These are phyloP conservation scores for Siniperca undulata DNA, from an alignment of 2,797 vertebrate genomes.

Conservation along the genomic window DNA sequence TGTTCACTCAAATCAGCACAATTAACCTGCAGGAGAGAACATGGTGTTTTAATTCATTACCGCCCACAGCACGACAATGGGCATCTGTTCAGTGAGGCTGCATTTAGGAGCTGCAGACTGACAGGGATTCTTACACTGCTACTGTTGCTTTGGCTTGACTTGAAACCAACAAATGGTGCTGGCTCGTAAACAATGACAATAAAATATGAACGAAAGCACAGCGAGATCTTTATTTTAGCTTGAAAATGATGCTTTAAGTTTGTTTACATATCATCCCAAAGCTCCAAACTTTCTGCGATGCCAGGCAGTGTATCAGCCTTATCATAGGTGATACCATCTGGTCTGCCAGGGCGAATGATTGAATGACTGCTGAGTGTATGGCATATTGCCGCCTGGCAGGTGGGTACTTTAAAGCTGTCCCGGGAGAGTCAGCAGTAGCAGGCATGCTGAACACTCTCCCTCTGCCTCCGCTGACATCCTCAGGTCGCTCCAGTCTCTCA, in stretches of 20 bases:
- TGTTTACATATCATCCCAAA: slow-evolving; percentile 32
- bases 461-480: slow-evolving; percentile 56
- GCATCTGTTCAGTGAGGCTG: slow-evolving; percentile 59
- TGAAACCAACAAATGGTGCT: slow-evolving; percentile 20
- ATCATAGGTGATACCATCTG: slow-evolving; percentile 71
- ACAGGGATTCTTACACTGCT: slow-evolving; percentile 36
- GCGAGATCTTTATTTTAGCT: slow-evolving; percentile 16
- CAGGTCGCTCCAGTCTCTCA: slow-evolving; percentile 43
- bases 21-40: slow-evolving; percentile 79
- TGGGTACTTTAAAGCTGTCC: slow-evolving; percentile 70
- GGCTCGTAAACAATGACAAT: slow-evolving; percentile 17
- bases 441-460: slow-evolving; percentile 35
- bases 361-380: slow-evolving; percentile 67
- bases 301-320: slow-evolving; percentile 34
- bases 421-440: slow-evolving; percentile 48
- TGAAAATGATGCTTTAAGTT: slow-evolving; percentile 35
- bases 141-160: slow-evolving; percentile 24
- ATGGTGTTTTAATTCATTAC: slow-evolving; percentile 66
- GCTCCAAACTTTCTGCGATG: slow-evolving; percentile 35
- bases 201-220: slow-evolving; percentile 11
- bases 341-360: slow-evolving; percentile 53
- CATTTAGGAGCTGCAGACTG: slow-evolving; percentile 43
- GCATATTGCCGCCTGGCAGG: slow-evolving; percentile 73
- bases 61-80: slow-evolving; percentile 52
- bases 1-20: slow-evolving; percentile 74